Evolutionary conservation across 2,888 invertebrate species (phyloP).

Genomic region (Parnassius orleans): DNA sequence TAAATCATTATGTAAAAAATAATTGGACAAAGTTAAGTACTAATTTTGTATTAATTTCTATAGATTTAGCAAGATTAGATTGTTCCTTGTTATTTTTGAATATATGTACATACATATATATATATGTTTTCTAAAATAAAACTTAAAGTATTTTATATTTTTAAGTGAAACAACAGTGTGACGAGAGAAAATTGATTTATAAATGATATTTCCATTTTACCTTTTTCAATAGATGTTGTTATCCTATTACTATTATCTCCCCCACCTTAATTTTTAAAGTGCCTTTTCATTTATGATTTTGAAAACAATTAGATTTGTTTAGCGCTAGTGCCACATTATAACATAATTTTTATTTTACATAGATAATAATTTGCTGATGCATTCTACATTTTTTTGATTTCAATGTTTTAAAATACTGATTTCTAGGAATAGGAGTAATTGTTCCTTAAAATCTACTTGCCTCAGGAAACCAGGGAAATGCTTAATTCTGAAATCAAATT

Average conservation of each 20-base stretch:
- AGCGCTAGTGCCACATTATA: constrained; percentile 48
- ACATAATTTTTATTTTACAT: constrained; percentile 48
- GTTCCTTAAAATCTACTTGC: constrained; percentile 23
- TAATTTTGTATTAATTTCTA: constrained; percentile 33
- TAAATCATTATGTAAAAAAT: constrained; percentile 20
- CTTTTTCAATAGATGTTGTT: constrained; percentile 39
- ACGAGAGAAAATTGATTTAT: constrained; percentile 70
- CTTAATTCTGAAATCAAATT: constrained; percentile 16
- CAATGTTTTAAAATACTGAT: constrained; percentile 54
- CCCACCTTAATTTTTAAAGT: constrained; percentile 73
- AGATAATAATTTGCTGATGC: constrained; percentile 58
- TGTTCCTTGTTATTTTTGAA: constrained; percentile 62
- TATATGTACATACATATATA: constrained; percentile 60
- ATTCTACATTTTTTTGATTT: constrained; percentile 54
- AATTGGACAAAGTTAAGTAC: constrained; percentile 24
- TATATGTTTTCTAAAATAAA: constrained; percentile 49
- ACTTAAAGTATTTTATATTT: constrained; percentile 62
- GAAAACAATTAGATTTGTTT: constrained; percentile 50
- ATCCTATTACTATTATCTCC: constrained; percentile 46
- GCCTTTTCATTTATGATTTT: constrained; percentile 61
- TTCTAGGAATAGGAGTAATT: constrained; percentile 29
- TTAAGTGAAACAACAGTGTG: constrained; percentile 76
- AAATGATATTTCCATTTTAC: constrained; percentile 51
- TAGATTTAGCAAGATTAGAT: constrained; percentile 47
- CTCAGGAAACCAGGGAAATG: constrained; percentile 11